Base-by-base conservation (phyloP, 1,140 invertebrate genomes). In the Eufriesea mexicana region DNA sequence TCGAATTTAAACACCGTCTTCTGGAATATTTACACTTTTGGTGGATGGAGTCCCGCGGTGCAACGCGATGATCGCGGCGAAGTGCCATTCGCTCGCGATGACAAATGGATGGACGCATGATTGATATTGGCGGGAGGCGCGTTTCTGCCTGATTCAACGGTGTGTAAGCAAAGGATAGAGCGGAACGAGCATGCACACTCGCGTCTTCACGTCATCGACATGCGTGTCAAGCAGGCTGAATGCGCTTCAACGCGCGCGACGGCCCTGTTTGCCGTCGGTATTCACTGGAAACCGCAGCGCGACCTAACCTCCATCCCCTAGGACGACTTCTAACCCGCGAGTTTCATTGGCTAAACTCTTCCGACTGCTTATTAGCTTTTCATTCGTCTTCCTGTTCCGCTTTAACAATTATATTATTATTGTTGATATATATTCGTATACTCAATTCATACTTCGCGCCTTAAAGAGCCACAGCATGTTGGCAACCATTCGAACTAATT, bases 41-140 rank as follows among this genome's bases (percentile, higher is more conserved):
- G 7, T 2, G 45, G 47, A 23, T 23, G 71, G 57, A 42, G 35
- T 73, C 57, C 42, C 20, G 12, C 35, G 35, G 54, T 42, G 57
- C 71, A 45, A 23, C 14, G 20, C 51, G 25, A 28, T 18, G 62
- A 64, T 35, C 62, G 35, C 28, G 7, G 62, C 68, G 54, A 72
- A 73, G 28, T 73, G 71, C 51, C 51, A 57, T 67, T 20, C 45
- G 45, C 66, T n/a, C 20, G 20, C 18, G 20, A 35, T 73, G 71
- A 73, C 71, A 73, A 73, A 73, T 73, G 51, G 71, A 73, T 25
- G 51, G 71, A 73, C 70, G 70, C 16, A 20, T 73, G 71, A 73
- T 73, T 73, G 71, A 73, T 73, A 57, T 73, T 42, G 62, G 35
- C 42, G 35, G 70, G 10, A 12, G 51, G 49, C 35, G 28, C 42